phyloP scores from a whole-genome alignment of 2,797 vertebrate genomes.

The Notolepis coatsorum region DNA sequence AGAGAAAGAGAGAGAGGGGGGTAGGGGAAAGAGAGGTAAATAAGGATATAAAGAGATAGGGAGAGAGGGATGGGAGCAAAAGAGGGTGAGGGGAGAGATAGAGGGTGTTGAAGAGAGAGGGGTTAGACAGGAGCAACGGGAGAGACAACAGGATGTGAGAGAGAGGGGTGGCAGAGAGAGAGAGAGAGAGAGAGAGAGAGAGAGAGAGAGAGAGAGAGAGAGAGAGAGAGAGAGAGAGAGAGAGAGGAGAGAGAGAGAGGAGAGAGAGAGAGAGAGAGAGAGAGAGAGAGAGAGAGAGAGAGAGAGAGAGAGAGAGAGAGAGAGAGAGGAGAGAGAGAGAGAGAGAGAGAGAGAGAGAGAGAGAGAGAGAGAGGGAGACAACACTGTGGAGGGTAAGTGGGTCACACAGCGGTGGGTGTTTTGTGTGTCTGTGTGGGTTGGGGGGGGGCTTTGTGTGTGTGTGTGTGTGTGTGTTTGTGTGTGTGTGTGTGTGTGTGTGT shows the following conservation, averaged over 20 bases:
- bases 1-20: constrained; percentile 3
- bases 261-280: background rate
- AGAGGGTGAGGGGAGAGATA: too few relatives aligned
- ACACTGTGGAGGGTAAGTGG: constrained; percentile 37
- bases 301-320: background rate
- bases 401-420: constrained; percentile 30
- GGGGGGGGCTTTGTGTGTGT: too few relatives aligned
- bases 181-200: background rate
- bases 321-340: constrained; percentile 2
- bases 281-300: background rate
- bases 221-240: background rate
- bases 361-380: background rate
- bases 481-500: background rate
- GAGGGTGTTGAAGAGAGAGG: too few relatives aligned
- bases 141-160: background rate
- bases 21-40: background rate
- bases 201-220: background rate
- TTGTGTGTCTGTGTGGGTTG: background rate
- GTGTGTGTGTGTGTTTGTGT: constrained; percentile 9
- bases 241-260: too few relatives aligned
- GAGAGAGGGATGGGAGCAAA: too few relatives aligned
- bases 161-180: too few relatives aligned
- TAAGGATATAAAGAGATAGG: too few relatives aligned
- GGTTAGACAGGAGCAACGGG: too few relatives aligned
- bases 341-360: background rate